Evolutionary conservation across 1,140 invertebrate species (phyloP).

Genomic region (Dinoponera quadriceps): DNA sequence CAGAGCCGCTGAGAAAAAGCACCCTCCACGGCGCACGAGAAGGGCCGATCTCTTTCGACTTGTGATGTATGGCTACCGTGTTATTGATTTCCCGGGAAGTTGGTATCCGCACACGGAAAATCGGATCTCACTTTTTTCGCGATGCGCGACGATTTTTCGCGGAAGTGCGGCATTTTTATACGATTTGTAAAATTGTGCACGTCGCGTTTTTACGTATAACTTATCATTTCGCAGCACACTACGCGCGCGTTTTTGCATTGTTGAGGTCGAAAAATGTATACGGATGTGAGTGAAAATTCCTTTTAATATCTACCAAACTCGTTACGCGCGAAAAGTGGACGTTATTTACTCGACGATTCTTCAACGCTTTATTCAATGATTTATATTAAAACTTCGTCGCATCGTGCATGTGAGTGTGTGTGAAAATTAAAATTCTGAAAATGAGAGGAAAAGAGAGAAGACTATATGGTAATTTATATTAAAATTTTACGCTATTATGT

Average conservation of each 20-base stretch:
- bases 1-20: not conserved
- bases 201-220: too few relatives aligned
- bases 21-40: not conserved
- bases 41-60: not conserved
- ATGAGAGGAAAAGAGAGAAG: not conserved
- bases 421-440: constrained; percentile 11
- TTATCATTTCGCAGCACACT: too few relatives aligned
- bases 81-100: constrained; percentile 40
- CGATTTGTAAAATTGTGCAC: too few relatives aligned
- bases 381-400: constrained; percentile 25
- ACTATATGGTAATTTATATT: constrained; percentile 33
- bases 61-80: not conserved
- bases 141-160: too few relatives aligned
- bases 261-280: too few relatives aligned
- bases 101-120: constrained; percentile 13
- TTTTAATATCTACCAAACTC: not conserved
- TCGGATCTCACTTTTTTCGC: not conserved
- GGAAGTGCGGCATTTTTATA: too few relatives aligned
- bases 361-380: not conserved
- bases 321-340: not conserved
- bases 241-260: too few relatives aligned
- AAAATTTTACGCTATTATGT: constrained; percentile 13
- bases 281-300: not conserved
- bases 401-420: not conserved
- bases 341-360: constrained; percentile 20